Base-by-base conservation (phyloP, 1,140 invertebrate genomes). In the Tachypleus tridentatus region DNA sequence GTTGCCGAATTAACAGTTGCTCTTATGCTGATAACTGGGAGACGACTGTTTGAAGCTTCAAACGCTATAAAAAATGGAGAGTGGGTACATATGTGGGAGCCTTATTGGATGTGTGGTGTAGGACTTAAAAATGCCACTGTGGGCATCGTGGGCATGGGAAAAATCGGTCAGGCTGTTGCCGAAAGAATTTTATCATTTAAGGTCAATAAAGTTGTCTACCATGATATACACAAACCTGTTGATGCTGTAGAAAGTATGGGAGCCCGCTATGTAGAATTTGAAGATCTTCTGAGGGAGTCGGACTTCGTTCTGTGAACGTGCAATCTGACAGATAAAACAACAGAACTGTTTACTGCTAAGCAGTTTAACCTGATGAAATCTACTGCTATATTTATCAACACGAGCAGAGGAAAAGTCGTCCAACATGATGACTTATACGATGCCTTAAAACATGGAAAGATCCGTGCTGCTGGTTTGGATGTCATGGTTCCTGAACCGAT, bases 391-490 rank as follows among this genome's bases (percentile, higher is more conserved):
- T 87, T 94, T 75, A 81, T 94, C 3, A 94, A 94, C 73, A 84
- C 86, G n/a, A 63, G 7, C 29, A 73, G 82, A 5, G 78, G 78
- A 8, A 73, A 82, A 59, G 80, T 90, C 58, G 88, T 95, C 0
- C 83, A 93, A 74, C 88, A 92, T 73, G 77, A 83, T 56, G 89
- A 86, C 6, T 76, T 95, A 47, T 82, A 87, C 65, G 80, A 86
- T 67, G 91, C 91, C 4, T 77, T 97, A 5, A 80, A 85, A 72
- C 82, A 79, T 61, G 81, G 83, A 8, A 80, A 80, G 60, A 95
- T 97, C 56, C 78, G 82, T 72, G 91, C 85, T 5, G 93, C 93
- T n/a, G 94, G 92, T 1, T 78, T 98, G 11, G 95, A 97, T 80
- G 66, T 67, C 11, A 67, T 67, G 66, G 47, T 67, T 47, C 94